These are phyloP conservation scores for Clytia hemisphaerica DNA, from an alignment of 30 jellyfish, hydroid and myxozoan species.

Conservation along the genomic window DNA sequence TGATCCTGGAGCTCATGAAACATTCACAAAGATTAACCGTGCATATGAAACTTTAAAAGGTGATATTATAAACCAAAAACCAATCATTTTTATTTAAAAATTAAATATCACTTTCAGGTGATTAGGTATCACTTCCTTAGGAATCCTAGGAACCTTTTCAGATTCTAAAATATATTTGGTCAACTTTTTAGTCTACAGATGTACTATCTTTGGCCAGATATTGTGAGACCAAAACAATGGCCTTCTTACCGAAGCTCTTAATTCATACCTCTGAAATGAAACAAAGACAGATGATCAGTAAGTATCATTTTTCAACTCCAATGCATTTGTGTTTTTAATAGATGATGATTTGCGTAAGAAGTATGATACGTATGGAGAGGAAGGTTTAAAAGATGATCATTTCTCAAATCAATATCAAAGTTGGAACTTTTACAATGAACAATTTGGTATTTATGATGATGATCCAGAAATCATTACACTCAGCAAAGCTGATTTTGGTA, in stretches of 20 bases:
- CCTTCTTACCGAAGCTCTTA: too few relatives aligned
- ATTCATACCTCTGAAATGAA: too few relatives aligned
- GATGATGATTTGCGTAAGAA: conserved; percentile 89
- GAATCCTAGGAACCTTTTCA: too few relatives aligned
- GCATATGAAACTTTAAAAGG: conserved; percentile 93
- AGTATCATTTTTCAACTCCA: too few relatives aligned
- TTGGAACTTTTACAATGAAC: conserved; percentile 71
- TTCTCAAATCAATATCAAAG: conserved; percentile 78
- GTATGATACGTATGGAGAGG: conserved; percentile 91
- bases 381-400: conserved; percentile 83
- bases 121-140: too few relatives aligned
- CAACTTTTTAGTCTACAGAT: too few relatives aligned
- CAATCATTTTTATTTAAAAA: background rate
- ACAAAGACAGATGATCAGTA: too few relatives aligned
- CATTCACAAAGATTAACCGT: conserved; percentile 48
- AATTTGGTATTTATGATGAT: conserved; percentile 93
- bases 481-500: conserved; percentile 80
- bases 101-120: background rate
- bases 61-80: background rate
- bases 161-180: too few relatives aligned
- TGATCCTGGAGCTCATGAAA: conserved; percentile 86
- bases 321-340: background rate
- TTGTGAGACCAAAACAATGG: too few relatives aligned
- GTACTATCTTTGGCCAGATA: too few relatives aligned
- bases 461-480: conserved; percentile 80